Evolutionary conservation across 2,888 invertebrate species (phyloP).

Genomic region (Dolomedes plantarius): DNA sequence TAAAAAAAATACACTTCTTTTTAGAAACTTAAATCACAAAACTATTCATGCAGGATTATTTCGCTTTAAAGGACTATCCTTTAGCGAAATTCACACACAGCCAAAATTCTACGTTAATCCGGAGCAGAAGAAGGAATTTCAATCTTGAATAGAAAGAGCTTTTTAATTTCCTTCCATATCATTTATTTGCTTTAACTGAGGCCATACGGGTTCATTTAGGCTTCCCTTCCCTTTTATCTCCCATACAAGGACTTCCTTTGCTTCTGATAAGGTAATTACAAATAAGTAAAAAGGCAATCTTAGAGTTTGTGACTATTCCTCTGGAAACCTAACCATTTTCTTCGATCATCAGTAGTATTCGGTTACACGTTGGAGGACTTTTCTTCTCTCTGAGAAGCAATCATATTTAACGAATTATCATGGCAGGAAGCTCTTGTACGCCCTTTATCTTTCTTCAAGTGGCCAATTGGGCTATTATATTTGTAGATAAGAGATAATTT

Average conservation of each 20-base stretch:
- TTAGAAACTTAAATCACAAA: too few relatives aligned
- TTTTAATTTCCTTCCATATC: constrained; percentile 1
- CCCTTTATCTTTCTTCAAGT: background rate
- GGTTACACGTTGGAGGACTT: background rate
- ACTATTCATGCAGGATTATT: too few relatives aligned
- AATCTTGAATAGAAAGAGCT: background rate
- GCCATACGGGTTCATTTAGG: background rate
- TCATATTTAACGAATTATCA: background rate
- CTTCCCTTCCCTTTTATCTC: background rate
- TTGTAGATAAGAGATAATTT: background rate
- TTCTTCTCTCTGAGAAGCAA: background rate
- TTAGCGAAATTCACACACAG: too few relatives aligned
- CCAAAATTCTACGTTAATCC: background rate
- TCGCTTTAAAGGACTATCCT: too few relatives aligned
- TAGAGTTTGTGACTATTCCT: background rate
- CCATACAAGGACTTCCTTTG: background rate
- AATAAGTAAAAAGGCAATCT: constrained; percentile 1
- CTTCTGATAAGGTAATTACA: constrained; percentile 20
- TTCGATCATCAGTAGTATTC: background rate
- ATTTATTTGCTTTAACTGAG: background rate
- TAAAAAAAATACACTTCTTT: too few relatives aligned
- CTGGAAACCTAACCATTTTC: constrained; percentile 11
- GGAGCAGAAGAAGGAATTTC: background rate
- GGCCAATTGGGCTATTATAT: background rate
- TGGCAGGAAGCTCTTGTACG: background rate